phyloP scores from a whole-genome alignment of 53 echinoderm and acorn worm species.

The Henricia sp. region DNA sequence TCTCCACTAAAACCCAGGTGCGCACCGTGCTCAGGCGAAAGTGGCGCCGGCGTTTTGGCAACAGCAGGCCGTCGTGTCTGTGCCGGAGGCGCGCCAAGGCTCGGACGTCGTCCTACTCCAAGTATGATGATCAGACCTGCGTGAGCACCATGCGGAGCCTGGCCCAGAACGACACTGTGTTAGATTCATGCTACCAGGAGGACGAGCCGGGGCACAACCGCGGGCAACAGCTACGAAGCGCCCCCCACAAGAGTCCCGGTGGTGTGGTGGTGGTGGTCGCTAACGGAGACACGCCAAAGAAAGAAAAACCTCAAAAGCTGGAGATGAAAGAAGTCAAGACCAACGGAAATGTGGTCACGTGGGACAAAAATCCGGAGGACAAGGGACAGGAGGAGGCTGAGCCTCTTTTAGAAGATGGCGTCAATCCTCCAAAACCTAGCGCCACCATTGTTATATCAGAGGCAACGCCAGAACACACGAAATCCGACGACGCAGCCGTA shows the following conservation, averaged over 20 bases:
- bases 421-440: neutral
- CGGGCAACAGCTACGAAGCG: neutral
- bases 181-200: conserved; percentile 14
- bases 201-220: conserved; percentile 18
- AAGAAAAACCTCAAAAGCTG: neutral
- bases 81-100: conserved; percentile 47
- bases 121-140: conserved; percentile 50
- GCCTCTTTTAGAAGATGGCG: conserved; percentile 29
- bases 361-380: conserved; percentile 24
- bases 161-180: conserved; percentile 45
- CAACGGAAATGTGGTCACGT: conserved; percentile 28
- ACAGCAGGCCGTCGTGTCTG: conserved; percentile 4
- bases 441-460: conserved; percentile 51
- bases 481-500: neutral
- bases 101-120: conserved; percentile 42
- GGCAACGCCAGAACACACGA: conserved; percentile 23
- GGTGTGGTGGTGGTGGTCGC: no score
- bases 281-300: conserved; percentile 29
- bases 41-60: conserved; percentile 56
- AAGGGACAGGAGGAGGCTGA: conserved; percentile 34
- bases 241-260: no score
- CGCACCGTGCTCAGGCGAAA: conserved; percentile 64
- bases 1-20: conserved; percentile 67
- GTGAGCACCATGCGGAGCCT: conserved; percentile 53
- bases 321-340: conserved; percentile 27